Percentiles rank a stretch among this genome's conserved stretches.
These are phyloP conservation scores for Trichomalopsis sarcophagae DNA, from an alignment of 1,140 invertebrate species.

Conservation along the genomic window DNA sequence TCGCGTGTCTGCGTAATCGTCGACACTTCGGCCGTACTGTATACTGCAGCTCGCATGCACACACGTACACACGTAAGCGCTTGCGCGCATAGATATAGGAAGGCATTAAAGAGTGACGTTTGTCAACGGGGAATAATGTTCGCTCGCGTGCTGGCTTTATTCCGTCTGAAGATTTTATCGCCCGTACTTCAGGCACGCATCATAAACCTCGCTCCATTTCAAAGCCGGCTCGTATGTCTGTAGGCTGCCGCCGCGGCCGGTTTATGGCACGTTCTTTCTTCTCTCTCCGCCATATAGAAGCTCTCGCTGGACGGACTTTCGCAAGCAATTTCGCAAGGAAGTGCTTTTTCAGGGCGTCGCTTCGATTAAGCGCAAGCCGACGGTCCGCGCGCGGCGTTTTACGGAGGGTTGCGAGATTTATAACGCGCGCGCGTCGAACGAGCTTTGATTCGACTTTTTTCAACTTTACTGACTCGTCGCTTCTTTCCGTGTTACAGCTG, in stretches of 20 bases:
- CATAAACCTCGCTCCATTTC: slow-evolving; percentile 61
- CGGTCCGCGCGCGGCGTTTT: neutral
- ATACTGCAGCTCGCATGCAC: slow-evolving; percentile 12
- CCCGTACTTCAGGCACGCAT: slow-evolving; percentile 61
- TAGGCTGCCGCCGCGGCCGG: neutral
- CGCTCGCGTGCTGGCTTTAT: slow-evolving; percentile 48
- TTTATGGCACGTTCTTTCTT: slow-evolving; percentile 26
- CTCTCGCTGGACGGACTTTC: slow-evolving; percentile 16
- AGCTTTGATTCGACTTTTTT: slow-evolving; percentile 7
- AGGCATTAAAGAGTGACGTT: slow-evolving; percentile 54
- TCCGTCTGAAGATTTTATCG: slow-evolving; percentile 58
- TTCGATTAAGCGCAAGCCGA: slow-evolving; percentile 1
- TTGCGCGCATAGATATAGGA: slow-evolving; percentile 23
- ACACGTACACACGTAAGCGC: neutral
- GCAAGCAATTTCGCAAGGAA: slow-evolving; percentile 50
- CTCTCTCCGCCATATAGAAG: slow-evolving; percentile 21
- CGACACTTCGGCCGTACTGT: neutral
- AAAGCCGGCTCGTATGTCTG: slow-evolving; percentile 40
- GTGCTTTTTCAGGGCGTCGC: slow-evolving; percentile 10
- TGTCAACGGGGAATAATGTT: slow-evolving; percentile 56
- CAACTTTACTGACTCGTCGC: neutral
- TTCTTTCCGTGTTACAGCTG: slow-evolving; percentile 82
- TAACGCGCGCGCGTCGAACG: neutral
- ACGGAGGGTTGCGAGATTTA: neutral
- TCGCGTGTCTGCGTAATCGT: slow-evolving; percentile 11